Evolutionary conservation across 1,140 invertebrate genomes (phyloP).

Genomic region (Drosophila pallidifrons): DNA sequence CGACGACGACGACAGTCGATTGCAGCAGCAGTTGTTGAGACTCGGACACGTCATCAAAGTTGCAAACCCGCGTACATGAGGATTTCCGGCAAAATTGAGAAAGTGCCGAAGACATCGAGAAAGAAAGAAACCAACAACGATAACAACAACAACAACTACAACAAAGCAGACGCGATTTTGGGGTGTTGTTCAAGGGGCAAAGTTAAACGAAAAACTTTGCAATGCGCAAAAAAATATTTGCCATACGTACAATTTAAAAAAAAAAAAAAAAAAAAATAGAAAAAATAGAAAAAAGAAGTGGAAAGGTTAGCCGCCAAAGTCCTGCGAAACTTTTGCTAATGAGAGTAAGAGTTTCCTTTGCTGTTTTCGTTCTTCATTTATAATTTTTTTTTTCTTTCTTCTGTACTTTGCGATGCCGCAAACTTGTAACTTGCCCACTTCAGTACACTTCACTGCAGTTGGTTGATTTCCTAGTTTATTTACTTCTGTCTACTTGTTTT

Average conservation of each 20-base stretch:
- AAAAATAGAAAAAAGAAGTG: slow-evolving; percentile 36
- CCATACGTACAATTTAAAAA: slow-evolving; percentile 29
- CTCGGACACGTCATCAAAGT: slow-evolving; percentile 64
- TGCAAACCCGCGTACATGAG: slow-evolving; percentile 40
- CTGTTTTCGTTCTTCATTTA: slow-evolving; percentile 26
- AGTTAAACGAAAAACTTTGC: slow-evolving; percentile 77
- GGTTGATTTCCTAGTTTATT: slow-evolving; percentile 44
- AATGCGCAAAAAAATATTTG: slow-evolving; percentile 53
- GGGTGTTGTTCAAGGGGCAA: neutral
- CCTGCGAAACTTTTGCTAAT: slow-evolving; percentile 67
- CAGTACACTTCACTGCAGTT: slow-evolving; percentile 32
- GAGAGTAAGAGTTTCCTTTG: slow-evolving; percentile 73
- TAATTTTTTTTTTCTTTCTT: neutral
- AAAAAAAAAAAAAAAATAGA: slow-evolving; percentile 37
- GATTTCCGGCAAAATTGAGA: slow-evolving; percentile 64
- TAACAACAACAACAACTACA: slow-evolving; percentile 12
- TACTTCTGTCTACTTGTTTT: slow-evolving; percentile 34
- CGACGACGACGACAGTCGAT: slow-evolving; percentile 38
- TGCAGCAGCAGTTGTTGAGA: slow-evolving; percentile 38
- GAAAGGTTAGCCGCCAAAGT: slow-evolving; percentile 55
- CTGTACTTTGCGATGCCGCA: slow-evolving; percentile 41
- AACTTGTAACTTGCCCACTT: slow-evolving; percentile 62
- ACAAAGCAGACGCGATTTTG: neutral
- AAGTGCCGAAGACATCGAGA: slow-evolving; percentile 50
- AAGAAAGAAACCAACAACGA: slow-evolving; percentile 18